Evolutionary conservation across 2,888 invertebrate species (phyloP).

Genomic region (Bibio marci): DNA sequence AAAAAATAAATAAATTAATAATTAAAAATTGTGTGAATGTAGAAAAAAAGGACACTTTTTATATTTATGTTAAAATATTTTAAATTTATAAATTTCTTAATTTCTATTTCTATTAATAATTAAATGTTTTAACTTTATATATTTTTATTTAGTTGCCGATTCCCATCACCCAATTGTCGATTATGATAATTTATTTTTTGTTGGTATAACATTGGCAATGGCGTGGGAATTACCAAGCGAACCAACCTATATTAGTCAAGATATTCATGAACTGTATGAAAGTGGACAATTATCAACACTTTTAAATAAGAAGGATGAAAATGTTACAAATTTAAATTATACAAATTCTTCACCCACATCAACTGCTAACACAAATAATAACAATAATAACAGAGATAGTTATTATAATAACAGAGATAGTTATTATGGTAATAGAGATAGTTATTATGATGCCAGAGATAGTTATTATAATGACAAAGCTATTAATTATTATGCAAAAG

Average conservation of each 20-base stretch:
- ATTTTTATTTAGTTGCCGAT: too few species aligned
- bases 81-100: too few species aligned
- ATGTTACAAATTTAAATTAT: neutral
- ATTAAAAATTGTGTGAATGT: too few species aligned
- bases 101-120: too few species aligned
- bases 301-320: neutral
- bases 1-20: too few species aligned
- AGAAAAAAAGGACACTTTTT: too few species aligned
- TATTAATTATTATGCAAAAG: neutral
- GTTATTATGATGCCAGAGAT: neutral
- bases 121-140: too few species aligned
- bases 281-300: neutral
- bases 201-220: conserved; percentile 38
- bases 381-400: neutral
- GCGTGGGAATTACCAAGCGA: conserved; percentile 51
- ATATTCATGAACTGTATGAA: conserved; percentile 2
- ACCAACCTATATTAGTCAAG: conserved; percentile 14
- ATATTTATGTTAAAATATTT: too few species aligned
- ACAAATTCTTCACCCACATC: neutral
- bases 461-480: neutral
- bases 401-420: neutral
- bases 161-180: neutral
- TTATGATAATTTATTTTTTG: neutral
- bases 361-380: neutral
- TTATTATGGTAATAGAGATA: neutral